Evolutionary conservation across 2,888 invertebrate species (phyloP), one percentile per base, ranked within the genome.

Genomic region (Rhagonycha fulva): DNA sequence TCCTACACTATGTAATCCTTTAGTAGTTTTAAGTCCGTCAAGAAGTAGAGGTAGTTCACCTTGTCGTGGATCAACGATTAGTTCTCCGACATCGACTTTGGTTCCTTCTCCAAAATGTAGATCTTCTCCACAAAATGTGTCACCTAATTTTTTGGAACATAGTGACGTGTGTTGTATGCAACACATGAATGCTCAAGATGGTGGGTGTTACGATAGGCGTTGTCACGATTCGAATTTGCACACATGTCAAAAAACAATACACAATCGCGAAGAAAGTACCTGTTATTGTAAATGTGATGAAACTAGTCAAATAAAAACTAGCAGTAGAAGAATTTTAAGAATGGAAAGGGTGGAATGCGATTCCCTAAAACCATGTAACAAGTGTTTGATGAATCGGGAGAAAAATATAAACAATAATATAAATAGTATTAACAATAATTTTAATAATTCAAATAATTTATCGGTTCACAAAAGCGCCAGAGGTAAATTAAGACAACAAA

Each of bases 281-380:
- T 66, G 63, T 26, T 66, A 23, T 24, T 66, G 26, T 32, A 32
- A 47, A 66, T 76, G 68, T 75, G 76, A 28, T n/a, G 70, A 63
- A 81, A 87, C 89, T 87, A 89, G 89, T 88, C 89, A 88, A 82
- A 82, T 84, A 77, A 84, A 84, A 80, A 86, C 82, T 78, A 80
- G 84, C 81, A 84, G 83, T 79, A 83, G 84, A 82, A 84, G 76
- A 74, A 81, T 78, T 78, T 77, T 78, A 75, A 83, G 81, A 81
- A 78, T 72, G 68, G 82, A 82, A 80, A 82, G 80, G 77, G 76
- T 77, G 71, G 68, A 75, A 62, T 74, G 78, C 28, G 76, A 76
- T 60, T 75, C 78, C 62, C 72, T 74, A 62, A 81, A 80, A 71
- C 84, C 84, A 78, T 87, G 86, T 81, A 82, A 82, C 74, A 86